These are phyloP conservation scores for Yoshiicerus persimilis DNA, from an alignment of 1,140 invertebrate genomes.

Conservation along the genomic window DNA sequence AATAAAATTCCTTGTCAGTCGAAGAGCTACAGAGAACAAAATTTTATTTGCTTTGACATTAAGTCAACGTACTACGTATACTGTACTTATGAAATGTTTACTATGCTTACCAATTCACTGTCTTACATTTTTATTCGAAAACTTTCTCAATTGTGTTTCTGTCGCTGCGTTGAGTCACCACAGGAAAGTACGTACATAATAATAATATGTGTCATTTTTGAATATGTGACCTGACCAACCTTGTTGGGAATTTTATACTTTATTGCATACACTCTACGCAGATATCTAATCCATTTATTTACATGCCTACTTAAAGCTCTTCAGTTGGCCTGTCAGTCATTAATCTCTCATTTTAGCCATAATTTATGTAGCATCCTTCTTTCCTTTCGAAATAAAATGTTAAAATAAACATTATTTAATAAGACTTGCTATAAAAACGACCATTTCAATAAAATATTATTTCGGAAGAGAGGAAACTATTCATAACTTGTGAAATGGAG, in stretches of 20 bases:
- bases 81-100: background rate
- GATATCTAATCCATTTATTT: background rate
- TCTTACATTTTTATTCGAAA: background rate
- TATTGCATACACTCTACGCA: background rate
- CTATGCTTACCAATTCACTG: background rate
- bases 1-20: background rate
- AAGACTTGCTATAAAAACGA: too few relatives aligned
- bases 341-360: too few relatives aligned
- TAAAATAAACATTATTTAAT: too few relatives aligned
- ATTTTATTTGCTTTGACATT: background rate
- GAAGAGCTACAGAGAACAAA: background rate
- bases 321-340: too few relatives aligned
- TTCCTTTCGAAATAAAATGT: too few relatives aligned
- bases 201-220: background rate
- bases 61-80: background rate
- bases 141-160: background rate
- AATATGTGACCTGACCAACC: background rate
- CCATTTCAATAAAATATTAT: too few relatives aligned
- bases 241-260: background rate
- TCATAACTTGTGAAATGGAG: too few relatives aligned
- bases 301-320: too few relatives aligned
- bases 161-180: background rate
- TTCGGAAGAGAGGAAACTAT: too few relatives aligned
- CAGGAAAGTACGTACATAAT: background rate
- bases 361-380: too few relatives aligned